Conservation (phyloP, 2,888 invertebrate genomes). For the Sinohyriopsis cumingii region DNA sequence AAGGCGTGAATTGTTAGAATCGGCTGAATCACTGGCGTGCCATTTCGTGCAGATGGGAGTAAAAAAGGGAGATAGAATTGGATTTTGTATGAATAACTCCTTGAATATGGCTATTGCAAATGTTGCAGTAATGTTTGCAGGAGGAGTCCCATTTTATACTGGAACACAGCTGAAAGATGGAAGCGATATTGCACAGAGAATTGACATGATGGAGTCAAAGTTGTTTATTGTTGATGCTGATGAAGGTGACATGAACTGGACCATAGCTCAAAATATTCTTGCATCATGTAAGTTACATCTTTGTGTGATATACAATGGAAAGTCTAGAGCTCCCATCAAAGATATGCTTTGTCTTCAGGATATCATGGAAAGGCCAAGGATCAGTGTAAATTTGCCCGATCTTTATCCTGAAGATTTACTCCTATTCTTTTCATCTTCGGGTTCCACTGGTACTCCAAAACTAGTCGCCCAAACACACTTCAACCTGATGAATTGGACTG, state of each 20-base stretch:
- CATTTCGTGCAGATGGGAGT: conserved; percentile 19
- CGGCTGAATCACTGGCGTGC: conserved; percentile 13
- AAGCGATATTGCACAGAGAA: conserved; percentile 17
- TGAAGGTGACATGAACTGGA: conserved; percentile 18
- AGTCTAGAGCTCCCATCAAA: too few species aligned
- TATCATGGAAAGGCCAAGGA: too few species aligned
- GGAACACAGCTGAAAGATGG: conserved; percentile 25
- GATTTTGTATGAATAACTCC: conserved; percentile 31
- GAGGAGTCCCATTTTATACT: conserved; percentile 22
- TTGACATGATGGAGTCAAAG: conserved; percentile 10
- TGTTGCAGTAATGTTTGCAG: conserved; percentile 20
- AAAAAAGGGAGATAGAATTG: conserved; percentile 15
- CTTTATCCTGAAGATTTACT: conserved; percentile 29
- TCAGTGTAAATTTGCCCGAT: conserved; percentile 9
- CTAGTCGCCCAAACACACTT: conserved; percentile 24
- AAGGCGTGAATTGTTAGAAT: conserved; percentile 15
- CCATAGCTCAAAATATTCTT: conserved; percentile 16
- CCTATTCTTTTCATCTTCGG: conserved; percentile 23
- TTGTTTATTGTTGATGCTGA: conserved; percentile 17
- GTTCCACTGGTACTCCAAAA: conserved; percentile 31
- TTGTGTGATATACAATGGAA: too few species aligned
- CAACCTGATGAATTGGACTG: conserved; percentile 20
- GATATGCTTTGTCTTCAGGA: too few species aligned
- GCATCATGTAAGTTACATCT: too few species aligned
- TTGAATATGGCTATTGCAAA: conserved; percentile 20